Base-by-base conservation (phyloP, 2,113 vertebrate species). In the Piliocolobus tephrosceles region DNA sequence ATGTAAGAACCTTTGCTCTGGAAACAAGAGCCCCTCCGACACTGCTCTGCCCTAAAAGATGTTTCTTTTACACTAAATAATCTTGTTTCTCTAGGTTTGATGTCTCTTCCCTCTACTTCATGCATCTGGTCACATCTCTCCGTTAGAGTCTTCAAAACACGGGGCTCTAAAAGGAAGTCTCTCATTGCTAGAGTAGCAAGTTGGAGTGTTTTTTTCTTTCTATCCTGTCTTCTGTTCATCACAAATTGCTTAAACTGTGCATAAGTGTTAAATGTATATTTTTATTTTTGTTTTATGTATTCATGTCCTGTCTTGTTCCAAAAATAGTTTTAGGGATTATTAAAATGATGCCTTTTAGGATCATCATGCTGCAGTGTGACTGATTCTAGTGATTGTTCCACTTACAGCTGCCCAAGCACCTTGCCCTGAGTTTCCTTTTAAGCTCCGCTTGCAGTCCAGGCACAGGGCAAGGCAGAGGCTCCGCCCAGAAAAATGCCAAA, bases 271-370 rank as follows among this genome's bases (percentile, higher is more conserved):
- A 45, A 32, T 35, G 5, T 32, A 16, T 70, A 30, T 70, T 78
- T 91, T 97, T 43, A 47, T 83, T 83, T 92, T 85, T n/a, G 17
- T 38, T 82, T 38, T 52, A 40, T 27, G 20, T 66, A 45, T 38
- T 45, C 58, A 79, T 75, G 13, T n/a, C 72, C 76, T 55, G 52
- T 17, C 11, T 97, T 79, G 8, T 55, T 55, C 70, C 66, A 61
- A 57, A 97, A 88, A 18, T 68, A 79, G 68, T 68, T 89, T 87
- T 23, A 72, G 45, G 25, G 35, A 55, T 94, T 96, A 64, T 76
- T 70, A 58, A 86, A 94, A 88, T 57, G 8, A 35, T 43, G 43
- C 14, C 75, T 92, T 89, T 47, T 12, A 64, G 14, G 38, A 66
- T 52, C 25, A 32, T 73, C 72, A 23, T 45, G 40, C 1, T 16